A percentile compares a stretch with the other conserved stretches of the same genome.
These are phyloP conservation scores for Irena cyanogastra DNA, from an alignment of 2,113 vertebrate species.

Conservation along the genomic window DNA sequence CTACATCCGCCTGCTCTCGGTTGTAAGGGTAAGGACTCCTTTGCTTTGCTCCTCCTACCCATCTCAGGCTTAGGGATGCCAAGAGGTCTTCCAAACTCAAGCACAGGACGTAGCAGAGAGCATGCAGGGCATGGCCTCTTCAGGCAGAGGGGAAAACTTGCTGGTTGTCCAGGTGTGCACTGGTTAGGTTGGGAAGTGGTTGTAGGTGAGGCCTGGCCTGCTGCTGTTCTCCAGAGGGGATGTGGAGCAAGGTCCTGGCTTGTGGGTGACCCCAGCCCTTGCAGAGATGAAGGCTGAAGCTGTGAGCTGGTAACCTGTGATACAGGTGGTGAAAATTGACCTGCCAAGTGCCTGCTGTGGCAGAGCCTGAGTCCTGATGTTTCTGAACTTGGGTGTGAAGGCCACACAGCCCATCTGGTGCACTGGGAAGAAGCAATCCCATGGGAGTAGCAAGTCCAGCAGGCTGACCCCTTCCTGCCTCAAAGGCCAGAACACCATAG, in stretches of 20 bases:
- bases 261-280: not conserved
- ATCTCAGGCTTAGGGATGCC: not conserved
- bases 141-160: not conserved
- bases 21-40: conserved; percentile 80
- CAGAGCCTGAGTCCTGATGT: not conserved
- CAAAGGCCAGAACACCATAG: not conserved
- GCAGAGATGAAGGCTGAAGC: not conserved
- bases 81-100: not conserved
- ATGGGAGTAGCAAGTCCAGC: not conserved
- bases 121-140: not conserved
- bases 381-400: not conserved
- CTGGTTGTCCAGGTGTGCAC: not conserved
- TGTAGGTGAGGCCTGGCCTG: not conserved
- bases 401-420: no score
- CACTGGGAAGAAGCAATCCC: not conserved
- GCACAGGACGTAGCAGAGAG: not conserved
- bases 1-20: conserved; percentile 90
- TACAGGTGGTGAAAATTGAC: not conserved
- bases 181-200: not conserved
- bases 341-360: not conserved
- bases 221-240: not conserved
- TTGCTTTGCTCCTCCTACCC: not conserved
- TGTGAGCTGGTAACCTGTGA: not conserved
- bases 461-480: not conserved
- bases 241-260: not conserved